Evolutionary conservation across 2,113 vertebrate genomes (phyloP), one percentile per base, ranked within the genome.

Genomic region (Percopsis transmontana): DNA sequence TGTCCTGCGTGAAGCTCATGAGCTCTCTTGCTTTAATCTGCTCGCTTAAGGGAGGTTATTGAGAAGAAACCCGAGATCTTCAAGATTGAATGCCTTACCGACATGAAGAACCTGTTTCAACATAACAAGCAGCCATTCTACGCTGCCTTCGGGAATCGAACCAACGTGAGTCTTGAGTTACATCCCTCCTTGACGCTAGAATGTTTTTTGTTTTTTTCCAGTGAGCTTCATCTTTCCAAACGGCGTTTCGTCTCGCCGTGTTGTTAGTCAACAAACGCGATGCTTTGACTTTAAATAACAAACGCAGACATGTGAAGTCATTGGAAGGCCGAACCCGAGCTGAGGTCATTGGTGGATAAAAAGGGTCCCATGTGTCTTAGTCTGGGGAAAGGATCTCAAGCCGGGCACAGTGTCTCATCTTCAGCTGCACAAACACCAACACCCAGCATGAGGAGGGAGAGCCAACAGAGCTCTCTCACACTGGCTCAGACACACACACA

Each of bases 61-160:
- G 97, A 99, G 89, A 99, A 99, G 93, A 99, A 99, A 89, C 97
- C 97, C 4, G 97, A 99, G 83, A 96, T 97, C 76, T 99, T 99
- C 90, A 99, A 99, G 93, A 97, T 98, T 1, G 94, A 97, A 85
- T 99, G 97, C 91, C 93, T 99, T 74, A 97, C 95, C 72, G 97
- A 99, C 82, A 99, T 99, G 88, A 98, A 94, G 92, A 98, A 97
- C 82, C 89, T 99, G 78, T 99, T 99, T 90, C 93, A 91, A 73
- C 91, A 93, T 15, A 92, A 91, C 89, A 95, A 93, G 84, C 95
- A 96, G 79, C 96, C 97, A 47, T 99, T 99, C 91, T 94, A 99
- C 75, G 96, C 97, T 52, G 97, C 97, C 84, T 99, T 99, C 86
- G 97, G 97, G 82, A 99, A 99, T 89, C 88, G 97, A 68, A 88